Percentiles rank a stretch among this genome's conserved stretches.
These are phyloP conservation scores for Panagrolaimus sp. DNA, from an alignment of 1,140 invertebrate genomes.

Conservation along the genomic window DNA sequence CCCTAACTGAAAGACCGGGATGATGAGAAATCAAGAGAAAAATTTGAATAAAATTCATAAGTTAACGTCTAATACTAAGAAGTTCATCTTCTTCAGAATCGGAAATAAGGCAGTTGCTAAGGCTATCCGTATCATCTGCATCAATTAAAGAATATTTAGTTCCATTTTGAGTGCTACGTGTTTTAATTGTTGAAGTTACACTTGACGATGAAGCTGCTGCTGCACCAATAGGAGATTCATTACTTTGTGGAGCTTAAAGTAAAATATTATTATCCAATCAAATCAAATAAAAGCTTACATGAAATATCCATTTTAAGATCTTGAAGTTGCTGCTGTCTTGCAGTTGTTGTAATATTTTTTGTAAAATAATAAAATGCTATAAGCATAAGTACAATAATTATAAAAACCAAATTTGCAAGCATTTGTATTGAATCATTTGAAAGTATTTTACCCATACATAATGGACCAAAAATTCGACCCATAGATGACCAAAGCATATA, in stretches of 20 bases:
- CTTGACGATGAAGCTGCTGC: not conserved
- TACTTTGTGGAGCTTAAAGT: not conserved
- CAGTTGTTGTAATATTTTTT: not conserved
- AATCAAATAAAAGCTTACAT: not conserved
- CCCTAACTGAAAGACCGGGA: constrained; percentile 6
- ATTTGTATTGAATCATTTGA: not conserved
- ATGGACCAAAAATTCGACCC: not conserved
- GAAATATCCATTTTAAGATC: not conserved
- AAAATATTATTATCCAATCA: not conserved
- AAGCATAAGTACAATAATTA: not conserved
- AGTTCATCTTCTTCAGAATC: not conserved
- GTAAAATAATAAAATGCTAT: not conserved
- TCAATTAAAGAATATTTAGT: not conserved
- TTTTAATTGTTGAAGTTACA: not conserved
- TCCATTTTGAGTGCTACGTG: not conserved
- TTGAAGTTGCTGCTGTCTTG: constrained; percentile 2
- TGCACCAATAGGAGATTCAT: not conserved
- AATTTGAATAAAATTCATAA: not conserved
- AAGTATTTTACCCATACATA: not conserved
- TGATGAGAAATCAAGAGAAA: not conserved
- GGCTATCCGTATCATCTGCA: not conserved
- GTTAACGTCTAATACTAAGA: not conserved
- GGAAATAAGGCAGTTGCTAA: not conserved
- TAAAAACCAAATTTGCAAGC: not conserved
- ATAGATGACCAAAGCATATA: constrained; percentile 1